Percentiles rank a stretch among this genome's conserved stretches.
Evolutionary conservation across 2,888 invertebrate species (phyloP).

Genomic region (Melanchra persicariae): DNA sequence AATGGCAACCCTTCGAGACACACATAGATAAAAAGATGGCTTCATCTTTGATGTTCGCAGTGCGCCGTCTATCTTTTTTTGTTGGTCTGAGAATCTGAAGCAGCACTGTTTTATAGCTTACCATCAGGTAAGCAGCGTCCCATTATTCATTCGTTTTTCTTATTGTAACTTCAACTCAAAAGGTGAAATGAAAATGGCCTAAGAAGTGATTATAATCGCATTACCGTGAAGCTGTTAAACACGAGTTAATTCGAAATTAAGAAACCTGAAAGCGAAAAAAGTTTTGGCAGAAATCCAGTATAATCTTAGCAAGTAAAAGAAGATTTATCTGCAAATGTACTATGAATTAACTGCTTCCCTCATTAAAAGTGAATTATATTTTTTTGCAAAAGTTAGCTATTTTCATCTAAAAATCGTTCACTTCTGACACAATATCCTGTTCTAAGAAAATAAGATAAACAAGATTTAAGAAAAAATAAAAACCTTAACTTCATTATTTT

Average conservation of each 20-base stretch:
- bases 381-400: too few relatives aligned
- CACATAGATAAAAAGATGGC: too few relatives aligned
- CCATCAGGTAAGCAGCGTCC: too few relatives aligned
- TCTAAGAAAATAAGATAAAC: too few relatives aligned
- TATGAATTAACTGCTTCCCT: conserved; percentile 1
- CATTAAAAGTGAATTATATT: too few relatives aligned
- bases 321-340: conserved; percentile 1
- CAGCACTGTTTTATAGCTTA: too few relatives aligned
- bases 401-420: too few relatives aligned
- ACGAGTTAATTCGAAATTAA: neutral
- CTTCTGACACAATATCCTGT: too few relatives aligned
- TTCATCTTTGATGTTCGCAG: too few relatives aligned
- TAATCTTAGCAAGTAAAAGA: conserved; percentile 23
- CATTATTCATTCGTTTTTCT: neutral
- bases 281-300: conserved; percentile 22
- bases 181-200: neutral
- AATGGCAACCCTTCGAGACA: too few relatives aligned
- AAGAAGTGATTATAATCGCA: neutral
- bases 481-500: neutral
- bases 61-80: too few relatives aligned
- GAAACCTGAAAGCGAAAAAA: neutral
- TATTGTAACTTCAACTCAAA: neutral
- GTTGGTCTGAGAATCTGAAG: too few relatives aligned
- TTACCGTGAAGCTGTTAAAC: conserved; percentile 10
- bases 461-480: neutral